Conservation (phyloP, 2,113 vertebrate species). For the Fukomys damarensis region DNA sequence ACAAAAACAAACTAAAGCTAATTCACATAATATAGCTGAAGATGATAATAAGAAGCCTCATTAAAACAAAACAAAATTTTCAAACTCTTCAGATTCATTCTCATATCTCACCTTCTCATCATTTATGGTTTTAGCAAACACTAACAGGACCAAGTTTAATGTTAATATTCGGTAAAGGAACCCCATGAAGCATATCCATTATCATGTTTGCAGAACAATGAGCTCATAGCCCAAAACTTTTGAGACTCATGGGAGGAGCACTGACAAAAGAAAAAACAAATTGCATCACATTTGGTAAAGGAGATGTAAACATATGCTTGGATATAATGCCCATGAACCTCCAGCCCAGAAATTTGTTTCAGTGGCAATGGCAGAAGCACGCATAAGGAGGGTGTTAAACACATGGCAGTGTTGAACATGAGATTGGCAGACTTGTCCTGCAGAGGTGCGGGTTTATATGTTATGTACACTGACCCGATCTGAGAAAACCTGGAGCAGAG, state of each 20-base stretch:
- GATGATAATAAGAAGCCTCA: not conserved
- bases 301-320: not conserved
- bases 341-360: not conserved
- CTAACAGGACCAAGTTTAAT: not conserved
- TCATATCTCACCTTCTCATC: not conserved
- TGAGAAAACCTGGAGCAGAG: slow-evolving; percentile 86
- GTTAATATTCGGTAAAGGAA: not conserved
- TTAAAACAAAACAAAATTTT: not conserved
- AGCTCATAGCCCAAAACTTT: too few species aligned
- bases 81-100: not conserved
- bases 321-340: not conserved
- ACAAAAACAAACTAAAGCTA: not conserved
- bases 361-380: fast-evolving
- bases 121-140: not conserved
- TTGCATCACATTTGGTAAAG: not conserved
- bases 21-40: not conserved
- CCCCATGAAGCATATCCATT: not conserved
- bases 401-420: slow-evolving; percentile 61
- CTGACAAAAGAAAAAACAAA: not conserved
- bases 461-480: slow-evolving; percentile 86
- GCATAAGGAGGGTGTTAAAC: slow-evolving; percentile 40
- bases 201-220: not conserved
- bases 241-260: not conserved
- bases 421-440: slow-evolving; percentile 89
- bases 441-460: slow-evolving; percentile 88